A percentile compares a stretch with the other conserved stretches of the same genome.
Evolutionary conservation across 1,140 invertebrate genomes (phyloP).

Genomic region (Drosophila biarmipes): DNA sequence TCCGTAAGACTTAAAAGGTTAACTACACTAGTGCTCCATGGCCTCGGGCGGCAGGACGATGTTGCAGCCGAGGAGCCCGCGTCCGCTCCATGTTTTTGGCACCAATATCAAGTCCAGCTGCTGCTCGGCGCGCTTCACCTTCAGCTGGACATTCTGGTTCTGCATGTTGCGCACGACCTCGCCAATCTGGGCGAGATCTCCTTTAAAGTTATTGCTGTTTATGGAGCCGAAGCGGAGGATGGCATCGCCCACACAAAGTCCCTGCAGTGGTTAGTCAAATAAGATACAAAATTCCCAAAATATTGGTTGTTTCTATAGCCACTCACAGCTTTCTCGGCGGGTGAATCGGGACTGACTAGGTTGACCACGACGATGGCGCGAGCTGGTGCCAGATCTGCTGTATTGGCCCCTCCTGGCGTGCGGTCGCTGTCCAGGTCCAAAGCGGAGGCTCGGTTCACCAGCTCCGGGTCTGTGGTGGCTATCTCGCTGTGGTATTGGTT

Average conservation of each 20-base stretch:
- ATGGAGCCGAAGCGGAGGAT: constrained; percentile 94
- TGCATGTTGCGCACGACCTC: constrained; percentile 91
- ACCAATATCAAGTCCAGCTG: constrained; percentile 86
- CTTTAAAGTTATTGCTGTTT: constrained; percentile 89
- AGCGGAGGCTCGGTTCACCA: constrained; percentile 67
- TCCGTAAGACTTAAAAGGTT: constrained; percentile 14
- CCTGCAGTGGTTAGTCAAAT: constrained; percentile 86
- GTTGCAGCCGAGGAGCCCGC: constrained; percentile 92
- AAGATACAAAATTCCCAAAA: background rate
- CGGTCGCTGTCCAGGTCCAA: constrained; percentile 49
- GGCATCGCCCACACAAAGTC: constrained; percentile 90
- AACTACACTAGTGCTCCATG: constrained; percentile 78
- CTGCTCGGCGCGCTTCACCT: constrained; percentile 86
- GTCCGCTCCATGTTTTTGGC: constrained; percentile 90
- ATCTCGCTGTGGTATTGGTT: constrained; percentile 85
- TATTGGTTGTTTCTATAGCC: background rate
- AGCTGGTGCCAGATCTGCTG: background rate
- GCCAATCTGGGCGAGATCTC: constrained; percentile 88
- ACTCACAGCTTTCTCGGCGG: constrained; percentile 91
- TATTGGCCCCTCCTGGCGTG: constrained; percentile 29
- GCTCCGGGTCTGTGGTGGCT: constrained; percentile 67
- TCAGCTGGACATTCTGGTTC: constrained; percentile 87
- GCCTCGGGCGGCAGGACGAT: constrained; percentile 86
- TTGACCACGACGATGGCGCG: constrained; percentile 90
- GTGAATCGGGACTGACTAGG: constrained; percentile 90